Conservation (phyloP, 2,797 vertebrate genomes). For the Coreius guichenoti region DNA sequence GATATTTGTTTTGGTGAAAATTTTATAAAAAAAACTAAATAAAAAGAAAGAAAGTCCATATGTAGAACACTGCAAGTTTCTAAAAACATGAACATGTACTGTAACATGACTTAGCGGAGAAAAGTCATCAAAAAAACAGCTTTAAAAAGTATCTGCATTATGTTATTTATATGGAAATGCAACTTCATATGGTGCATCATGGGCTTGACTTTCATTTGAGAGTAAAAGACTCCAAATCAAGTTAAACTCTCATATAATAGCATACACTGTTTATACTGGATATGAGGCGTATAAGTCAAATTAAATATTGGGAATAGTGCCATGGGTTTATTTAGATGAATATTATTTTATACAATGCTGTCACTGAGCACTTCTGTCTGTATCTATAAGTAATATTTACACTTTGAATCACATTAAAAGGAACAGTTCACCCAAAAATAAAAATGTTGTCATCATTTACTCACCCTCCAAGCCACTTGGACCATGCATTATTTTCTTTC, state of each 20-base stretch:
- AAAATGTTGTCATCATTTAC: not conserved
- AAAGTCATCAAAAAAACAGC: not conserved
- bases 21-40: not conserved
- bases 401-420: not conserved
- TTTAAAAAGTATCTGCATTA: not conserved
- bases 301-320: not conserved
- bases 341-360: not conserved
- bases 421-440: not conserved
- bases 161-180: constrained; percentile 1
- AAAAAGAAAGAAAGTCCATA: not conserved
- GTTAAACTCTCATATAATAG: not conserved
- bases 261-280: not conserved
- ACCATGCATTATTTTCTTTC: not conserved
- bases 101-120: not conserved
- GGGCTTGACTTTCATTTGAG: not conserved
- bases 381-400: not conserved
- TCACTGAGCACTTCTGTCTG: not conserved
- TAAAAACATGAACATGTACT: not conserved
- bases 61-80: not conserved
- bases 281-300: constrained; percentile 2
- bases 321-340: not conserved
- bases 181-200: no score
- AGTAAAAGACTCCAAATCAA: not conserved
- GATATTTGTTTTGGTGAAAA: not conserved
- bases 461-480: not conserved